Evolutionary conservation across 2,888 invertebrate species (phyloP).

Genomic region (Tachystola acroxantha): DNA sequence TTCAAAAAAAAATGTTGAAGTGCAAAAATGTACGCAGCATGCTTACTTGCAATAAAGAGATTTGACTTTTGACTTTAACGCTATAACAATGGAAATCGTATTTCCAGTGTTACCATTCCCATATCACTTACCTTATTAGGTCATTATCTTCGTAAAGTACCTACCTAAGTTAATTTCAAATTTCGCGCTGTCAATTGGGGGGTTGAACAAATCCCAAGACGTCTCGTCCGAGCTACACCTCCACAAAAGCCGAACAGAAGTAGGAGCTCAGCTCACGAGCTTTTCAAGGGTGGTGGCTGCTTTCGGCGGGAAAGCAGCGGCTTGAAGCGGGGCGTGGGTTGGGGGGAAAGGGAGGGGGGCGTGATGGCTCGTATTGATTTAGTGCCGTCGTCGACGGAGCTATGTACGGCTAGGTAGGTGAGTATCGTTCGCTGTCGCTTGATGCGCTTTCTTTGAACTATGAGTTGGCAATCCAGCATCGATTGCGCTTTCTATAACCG

Average conservation of each 20-base stretch:
- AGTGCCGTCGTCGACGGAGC: conserved; percentile 78
- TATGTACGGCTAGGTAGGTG: conserved; percentile 70
- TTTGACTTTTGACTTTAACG: too few relatives aligned
- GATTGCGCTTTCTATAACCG: conserved; percentile 18
- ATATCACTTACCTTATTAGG: too few relatives aligned
- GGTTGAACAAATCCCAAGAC: conserved; percentile 72
- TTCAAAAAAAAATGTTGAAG: too few relatives aligned
- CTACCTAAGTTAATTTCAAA: conserved; percentile 50
- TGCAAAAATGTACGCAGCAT: too few relatives aligned
- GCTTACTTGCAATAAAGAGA: too few relatives aligned
- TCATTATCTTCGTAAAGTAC: too few relatives aligned
- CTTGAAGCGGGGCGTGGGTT: conserved; percentile 42
- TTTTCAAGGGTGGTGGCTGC: conserved; percentile 77
- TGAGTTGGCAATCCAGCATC: conserved; percentile 19
- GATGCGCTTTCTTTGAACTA: conserved; percentile 70
- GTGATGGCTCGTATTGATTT: conserved; percentile 80
- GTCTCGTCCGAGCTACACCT: conserved; percentile 68
- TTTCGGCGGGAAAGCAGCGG: conserved; percentile 73
- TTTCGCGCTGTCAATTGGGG: conserved; percentile 67
- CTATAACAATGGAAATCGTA: too few relatives aligned
- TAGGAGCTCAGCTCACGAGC: conserved; percentile 77
- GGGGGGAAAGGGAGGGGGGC: conserved; percentile 44
- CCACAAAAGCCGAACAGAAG: conserved; percentile 78
- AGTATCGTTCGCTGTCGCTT: conserved; percentile 65
- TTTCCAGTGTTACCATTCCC: too few relatives aligned